Percentiles rank a stretch among this genome's conserved stretches.
phyloP scores from a whole-genome alignment of 2,888 invertebrate genomes.

The Parapristionchus giblindavisi region DNA sequence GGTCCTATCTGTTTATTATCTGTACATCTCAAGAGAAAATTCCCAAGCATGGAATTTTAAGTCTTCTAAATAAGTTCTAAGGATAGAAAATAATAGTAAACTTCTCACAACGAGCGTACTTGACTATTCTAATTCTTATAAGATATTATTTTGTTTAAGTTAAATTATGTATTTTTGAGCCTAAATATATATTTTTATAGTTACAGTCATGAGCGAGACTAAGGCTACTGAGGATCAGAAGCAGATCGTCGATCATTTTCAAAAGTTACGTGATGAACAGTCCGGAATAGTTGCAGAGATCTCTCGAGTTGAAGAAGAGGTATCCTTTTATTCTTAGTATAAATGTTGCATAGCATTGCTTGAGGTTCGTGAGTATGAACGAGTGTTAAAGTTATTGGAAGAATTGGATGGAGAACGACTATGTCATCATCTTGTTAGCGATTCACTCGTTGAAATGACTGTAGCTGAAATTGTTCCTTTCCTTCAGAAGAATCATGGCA shows the following conservation, averaged over 20 bases:
- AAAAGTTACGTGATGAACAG: conserved; percentile 59
- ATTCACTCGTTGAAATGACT: conserved; percentile 58
- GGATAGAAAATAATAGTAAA: too few species aligned
- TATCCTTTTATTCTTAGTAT: background rate
- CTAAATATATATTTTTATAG: background rate
- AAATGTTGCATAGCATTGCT: background rate
- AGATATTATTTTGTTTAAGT: too few species aligned
- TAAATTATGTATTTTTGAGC: too few species aligned
- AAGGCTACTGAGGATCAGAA: conserved; percentile 52
- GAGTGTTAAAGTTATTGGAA: conserved; percentile 56
- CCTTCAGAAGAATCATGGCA: conserved; percentile 48
- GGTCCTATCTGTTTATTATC: too few species aligned
- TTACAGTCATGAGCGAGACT: conserved; percentile 13
- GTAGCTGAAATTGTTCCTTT: conserved; percentile 52
- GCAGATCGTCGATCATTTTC: conserved; percentile 59
- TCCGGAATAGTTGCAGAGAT: conserved; percentile 56
- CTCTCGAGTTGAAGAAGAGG: conserved; percentile 55
- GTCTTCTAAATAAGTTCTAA: too few species aligned
- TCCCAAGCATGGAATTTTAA: too few species aligned
- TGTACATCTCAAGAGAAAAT: too few species aligned
- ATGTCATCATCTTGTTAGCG: conserved; percentile 59
- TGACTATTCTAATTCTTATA: background rate
- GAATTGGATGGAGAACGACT: conserved; percentile 53
- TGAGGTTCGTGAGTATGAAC: conserved; percentile 49
- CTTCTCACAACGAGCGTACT: background rate